Base-by-base conservation (phyloP, 1,140 invertebrate genomes). In the Trachymyrmex cornetzi region DNA sequence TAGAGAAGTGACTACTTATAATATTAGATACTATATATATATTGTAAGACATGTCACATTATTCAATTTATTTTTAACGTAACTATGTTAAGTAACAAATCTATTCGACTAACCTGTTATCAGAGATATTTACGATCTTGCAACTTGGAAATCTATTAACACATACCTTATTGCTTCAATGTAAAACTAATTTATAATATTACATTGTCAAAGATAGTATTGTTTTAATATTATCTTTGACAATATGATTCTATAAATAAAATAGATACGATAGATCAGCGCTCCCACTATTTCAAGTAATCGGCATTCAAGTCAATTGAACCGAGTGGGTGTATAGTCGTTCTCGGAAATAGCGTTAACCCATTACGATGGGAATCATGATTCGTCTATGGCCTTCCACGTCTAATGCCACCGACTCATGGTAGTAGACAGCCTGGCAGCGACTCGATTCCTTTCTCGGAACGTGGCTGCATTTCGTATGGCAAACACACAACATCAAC, bases 401-500 rank as follows among this genome's bases (percentile, higher is more conserved):
- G 85, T 82, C 67, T 85, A 91, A 89, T 87, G 86, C 48, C 50
- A 74, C 64, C 63, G 89, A 85, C 24, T 57, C 77, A 44, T 82
- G 79, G 91, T 87, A 92, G 91, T 91, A 94, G 93, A 94, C 93
- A 94, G 93, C 92, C 91, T 93, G 93, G 93, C 93, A 94, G 92
- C 92, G 82, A 69, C 81, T 85, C 88, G 86, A 88, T 91, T 90
- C 90, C 90, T 85, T 93, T 93, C 93, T 90, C 66, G 77, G 91
- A 92, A 93, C 59, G 72, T 72, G 67, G 59, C 75, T 77, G 72
- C 81, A 61, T 91, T 93, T 92, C 67, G 90, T 91, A 87, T 89
- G 74, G 48, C 82, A 80, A 92, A 91, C 92, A 79, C 91, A 90
- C 84, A 87, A 22, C 50, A 16, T 77, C 38, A 24, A 30, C 63